These are phyloP conservation scores for Cairina moschata DNA, from an alignment of 2,113 vertebrate genomes.

Conservation along the genomic window DNA sequence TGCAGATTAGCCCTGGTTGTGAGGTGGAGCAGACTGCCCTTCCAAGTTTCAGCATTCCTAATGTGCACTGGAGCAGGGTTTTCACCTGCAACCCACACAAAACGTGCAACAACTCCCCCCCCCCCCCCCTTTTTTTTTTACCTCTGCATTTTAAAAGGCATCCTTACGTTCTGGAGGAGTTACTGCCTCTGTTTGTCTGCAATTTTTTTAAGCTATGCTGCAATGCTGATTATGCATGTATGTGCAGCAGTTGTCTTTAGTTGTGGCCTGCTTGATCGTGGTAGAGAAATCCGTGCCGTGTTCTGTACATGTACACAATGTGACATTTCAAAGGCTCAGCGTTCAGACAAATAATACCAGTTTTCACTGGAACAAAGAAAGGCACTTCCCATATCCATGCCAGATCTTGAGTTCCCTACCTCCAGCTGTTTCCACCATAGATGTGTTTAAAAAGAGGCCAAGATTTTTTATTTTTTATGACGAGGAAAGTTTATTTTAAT, in stretches of 20 bases:
- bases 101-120: background rate
- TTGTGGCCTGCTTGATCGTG: background rate
- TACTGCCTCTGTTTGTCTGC: background rate
- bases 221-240: background rate
- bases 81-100: background rate
- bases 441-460: slow-evolving; percentile 61
- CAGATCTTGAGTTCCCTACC: slow-evolving; percentile 67
- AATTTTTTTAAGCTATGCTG: background rate
- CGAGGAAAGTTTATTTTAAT: slow-evolving; percentile 57
- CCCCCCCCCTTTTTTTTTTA: background rate
- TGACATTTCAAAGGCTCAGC: slow-evolving; percentile 40
- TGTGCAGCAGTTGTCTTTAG: background rate
- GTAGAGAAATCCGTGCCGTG: background rate
- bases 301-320: slow-evolving; percentile 4
- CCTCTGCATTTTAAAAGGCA: background rate
- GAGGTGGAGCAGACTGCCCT: slow-evolving; percentile 10
- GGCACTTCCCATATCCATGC: slow-evolving; percentile 65
- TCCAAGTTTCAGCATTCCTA: slow-evolving; percentile 40
- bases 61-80: background rate
- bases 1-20: background rate
- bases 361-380: slow-evolving; percentile 62
- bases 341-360: slow-evolving; percentile 39
- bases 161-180: background rate
- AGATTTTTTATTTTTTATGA: background rate
- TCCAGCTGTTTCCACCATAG: slow-evolving; percentile 68